phyloP scores from a whole-genome alignment of 2,888 invertebrate species.

The Formica aserva region DNA sequence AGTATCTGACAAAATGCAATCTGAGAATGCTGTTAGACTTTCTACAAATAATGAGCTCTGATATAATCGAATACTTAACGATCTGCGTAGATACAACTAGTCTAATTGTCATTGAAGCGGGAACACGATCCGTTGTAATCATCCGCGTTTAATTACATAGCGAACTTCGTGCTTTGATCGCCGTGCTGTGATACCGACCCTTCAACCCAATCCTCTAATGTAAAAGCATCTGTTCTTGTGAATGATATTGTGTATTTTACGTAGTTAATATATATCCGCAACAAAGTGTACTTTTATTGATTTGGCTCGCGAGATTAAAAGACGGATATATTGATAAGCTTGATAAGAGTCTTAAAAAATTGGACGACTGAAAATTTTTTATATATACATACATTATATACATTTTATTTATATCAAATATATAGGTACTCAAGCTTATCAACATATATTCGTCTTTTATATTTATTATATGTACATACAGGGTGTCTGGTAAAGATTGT shows the following conservation, averaged over 20 bases:
- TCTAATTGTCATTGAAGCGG: slow-evolving; percentile 43
- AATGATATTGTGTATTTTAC: background rate
- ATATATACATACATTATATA: background rate
- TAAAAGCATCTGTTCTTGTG: slow-evolving; percentile 16
- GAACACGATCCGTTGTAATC: slow-evolving; percentile 45
- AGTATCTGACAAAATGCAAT: slow-evolving; percentile 54
- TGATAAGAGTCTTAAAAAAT: background rate
- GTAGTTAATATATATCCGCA: background rate
- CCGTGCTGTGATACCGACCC: background rate
- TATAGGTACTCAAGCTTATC: no score
- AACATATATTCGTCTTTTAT: no score
- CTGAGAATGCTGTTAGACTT: slow-evolving; percentile 18
- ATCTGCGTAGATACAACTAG: slow-evolving; percentile 29
- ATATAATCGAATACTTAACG: slow-evolving; percentile 37
- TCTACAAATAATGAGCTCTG: slow-evolving; percentile 24
- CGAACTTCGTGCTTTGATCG: slow-evolving; percentile 36
- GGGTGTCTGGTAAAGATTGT: no score
- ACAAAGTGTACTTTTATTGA: background rate
- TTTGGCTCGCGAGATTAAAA: background rate
- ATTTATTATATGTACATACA: no score
- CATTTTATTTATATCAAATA: background rate
- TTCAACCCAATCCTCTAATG: slow-evolving; percentile 24
- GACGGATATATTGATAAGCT: background rate
- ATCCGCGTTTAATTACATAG: slow-evolving; percentile 46
- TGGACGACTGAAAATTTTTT: background rate